phyloP scores from a whole-genome alignment of 2,113 vertebrate genomes.

The Sinosuthora webbiana region DNA sequence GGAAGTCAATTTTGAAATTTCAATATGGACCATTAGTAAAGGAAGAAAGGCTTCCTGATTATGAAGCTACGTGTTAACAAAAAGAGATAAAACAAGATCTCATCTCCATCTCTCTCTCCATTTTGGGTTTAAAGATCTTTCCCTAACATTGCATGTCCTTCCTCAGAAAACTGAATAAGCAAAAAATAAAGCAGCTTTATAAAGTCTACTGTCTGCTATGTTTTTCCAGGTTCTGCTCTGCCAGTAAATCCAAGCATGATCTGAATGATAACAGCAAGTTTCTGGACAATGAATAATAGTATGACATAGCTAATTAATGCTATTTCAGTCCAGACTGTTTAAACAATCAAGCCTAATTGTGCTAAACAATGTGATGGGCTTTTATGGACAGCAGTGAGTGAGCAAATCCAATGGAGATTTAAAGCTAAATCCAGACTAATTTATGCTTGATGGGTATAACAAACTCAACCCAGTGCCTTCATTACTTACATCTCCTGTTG shows the following conservation, averaged over 20 bases:
- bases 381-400: slow-evolving; percentile 43
- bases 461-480: not conserved
- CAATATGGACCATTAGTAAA: not conserved
- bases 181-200: not conserved
- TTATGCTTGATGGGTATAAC: not conserved
- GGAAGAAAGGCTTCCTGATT: not conserved
- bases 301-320: slow-evolving; percentile 78
- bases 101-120: not conserved
- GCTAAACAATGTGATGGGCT: slow-evolving; percentile 62
- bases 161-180: not conserved
- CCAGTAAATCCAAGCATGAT: slow-evolving; percentile 68
- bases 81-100: not conserved
- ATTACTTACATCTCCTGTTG: not conserved
- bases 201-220: slow-evolving; percentile 13
- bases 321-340: slow-evolving; percentile 66
- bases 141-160: not conserved
- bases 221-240: slow-evolving; percentile 56
- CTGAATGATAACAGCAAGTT: slow-evolving; percentile 70
- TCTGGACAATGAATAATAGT: slow-evolving; percentile 73
- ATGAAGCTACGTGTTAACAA: not conserved
- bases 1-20: not conserved
- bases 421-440: slow-evolving; percentile 29
- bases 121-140: not conserved
- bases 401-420: slow-evolving; percentile 60
- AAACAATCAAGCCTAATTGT: slow-evolving; percentile 74